phyloP scores from a whole-genome alignment of 2,113 vertebrate genomes.

The Pollimyrus isidori region DNA sequence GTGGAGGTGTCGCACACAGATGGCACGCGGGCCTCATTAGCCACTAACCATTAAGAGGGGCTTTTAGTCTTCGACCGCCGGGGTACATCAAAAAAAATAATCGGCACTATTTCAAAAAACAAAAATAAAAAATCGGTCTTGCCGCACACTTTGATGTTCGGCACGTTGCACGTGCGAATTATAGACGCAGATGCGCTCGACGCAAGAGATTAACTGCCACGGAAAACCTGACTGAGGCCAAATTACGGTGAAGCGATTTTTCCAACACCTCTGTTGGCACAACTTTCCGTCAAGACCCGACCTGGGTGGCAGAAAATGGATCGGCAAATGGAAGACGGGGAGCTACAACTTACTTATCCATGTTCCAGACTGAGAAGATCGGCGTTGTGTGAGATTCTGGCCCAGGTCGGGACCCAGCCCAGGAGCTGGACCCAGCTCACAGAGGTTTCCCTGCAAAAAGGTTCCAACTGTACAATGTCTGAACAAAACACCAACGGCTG shows the following conservation, averaged over 20 bases:
- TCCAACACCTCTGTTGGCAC: neutral
- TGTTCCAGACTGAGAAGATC: neutral
- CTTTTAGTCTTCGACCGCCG: slow-evolving; percentile 6
- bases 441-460: neutral
- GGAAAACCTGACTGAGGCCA: neutral
- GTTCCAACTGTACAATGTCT: neutral
- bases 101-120: slow-evolving; percentile 31
- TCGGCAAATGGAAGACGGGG: neutral
- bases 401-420: neutral
- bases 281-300: neutral
- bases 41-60: slow-evolving; percentile 20
- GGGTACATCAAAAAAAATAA: slow-evolving; percentile 18
- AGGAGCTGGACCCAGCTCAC: neutral
- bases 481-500: neutral
- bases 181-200: neutral
- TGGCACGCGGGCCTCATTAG: slow-evolving; percentile 44
- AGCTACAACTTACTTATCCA: neutral
- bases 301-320: neutral
- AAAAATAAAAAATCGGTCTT: slow-evolving; percentile 4
- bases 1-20: slow-evolving; percentile 28
- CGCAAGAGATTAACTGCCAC: neutral
- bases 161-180: slow-evolving; percentile 16
- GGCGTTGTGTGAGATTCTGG: no score
- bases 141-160: slow-evolving; percentile 36
- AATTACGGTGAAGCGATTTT: neutral